Percentiles rank a stretch among this genome's conserved stretches.
Evolutionary conservation across 2,888 invertebrate genomes (phyloP).

Genomic region (Amblyteles armatorius): DNA sequence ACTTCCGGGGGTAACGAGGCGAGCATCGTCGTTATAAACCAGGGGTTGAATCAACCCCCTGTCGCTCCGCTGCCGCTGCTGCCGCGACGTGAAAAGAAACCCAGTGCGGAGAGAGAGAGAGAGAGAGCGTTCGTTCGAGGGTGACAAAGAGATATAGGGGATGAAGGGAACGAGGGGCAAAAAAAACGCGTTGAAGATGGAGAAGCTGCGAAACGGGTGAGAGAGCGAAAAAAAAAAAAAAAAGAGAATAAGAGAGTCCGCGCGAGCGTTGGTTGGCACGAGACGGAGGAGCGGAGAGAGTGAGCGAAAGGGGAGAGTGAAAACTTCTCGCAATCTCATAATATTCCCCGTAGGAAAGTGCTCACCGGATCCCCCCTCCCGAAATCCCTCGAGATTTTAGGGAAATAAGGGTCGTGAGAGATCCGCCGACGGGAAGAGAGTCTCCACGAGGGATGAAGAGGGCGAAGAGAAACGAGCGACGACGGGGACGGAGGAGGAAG

Average conservation of each 20-base stretch:
- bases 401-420: slow-evolving; percentile 77
- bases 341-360: slow-evolving; percentile 78
- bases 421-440: slow-evolving; percentile 35
- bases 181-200: slow-evolving; percentile 3
- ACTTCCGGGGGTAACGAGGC: slow-evolving; percentile 69
- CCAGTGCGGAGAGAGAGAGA: background rate
- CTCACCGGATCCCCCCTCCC: slow-evolving; percentile 71
- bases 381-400: slow-evolving; percentile 80
- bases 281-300: slow-evolving; percentile 17
- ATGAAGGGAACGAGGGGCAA: background rate
- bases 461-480: slow-evolving; percentile 41
- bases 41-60: slow-evolving; percentile 59
- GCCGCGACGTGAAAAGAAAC: slow-evolving; percentile 44
- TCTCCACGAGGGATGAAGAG: slow-evolving; percentile 15
- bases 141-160: slow-evolving; percentile 58
- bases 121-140: slow-evolving; percentile 55
- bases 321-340: slow-evolving; percentile 79
- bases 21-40: slow-evolving; percentile 68
- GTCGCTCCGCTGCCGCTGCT: slow-evolving; percentile 22
- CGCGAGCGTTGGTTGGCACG: slow-evolving; percentile 25
- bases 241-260: slow-evolving; percentile 35
- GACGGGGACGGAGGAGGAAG: slow-evolving; percentile 37
- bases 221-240: slow-evolving; percentile 1
- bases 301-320: slow-evolving; percentile 60
- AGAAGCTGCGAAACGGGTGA: background rate